Evolutionary conservation across 2,888 invertebrate species (phyloP).

Genomic region (Luffia ferchaultella): DNA sequence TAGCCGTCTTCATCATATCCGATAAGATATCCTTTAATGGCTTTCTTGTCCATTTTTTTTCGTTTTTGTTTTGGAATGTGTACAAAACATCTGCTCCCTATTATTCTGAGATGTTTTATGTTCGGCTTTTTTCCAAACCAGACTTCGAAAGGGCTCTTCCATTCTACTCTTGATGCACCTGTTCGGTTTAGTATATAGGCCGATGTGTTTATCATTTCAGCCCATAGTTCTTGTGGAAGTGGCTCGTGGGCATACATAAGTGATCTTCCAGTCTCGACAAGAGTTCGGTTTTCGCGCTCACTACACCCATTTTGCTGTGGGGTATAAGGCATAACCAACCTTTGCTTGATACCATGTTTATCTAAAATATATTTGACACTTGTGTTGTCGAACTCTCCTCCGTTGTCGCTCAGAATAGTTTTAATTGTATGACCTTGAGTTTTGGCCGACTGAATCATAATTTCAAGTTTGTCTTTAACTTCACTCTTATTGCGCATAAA

Average conservation of each 20-base stretch:
- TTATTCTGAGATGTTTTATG: neutral
- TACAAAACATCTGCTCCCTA: conserved; percentile 1
- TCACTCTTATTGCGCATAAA: neutral
- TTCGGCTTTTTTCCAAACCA: neutral
- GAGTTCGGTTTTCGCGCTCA: neutral
- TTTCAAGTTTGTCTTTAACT: neutral
- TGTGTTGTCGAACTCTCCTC: conserved; percentile 3
- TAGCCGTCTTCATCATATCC: conserved; percentile 1
- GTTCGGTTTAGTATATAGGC: conserved; percentile 2
- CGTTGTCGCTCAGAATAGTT: conserved; percentile 2
- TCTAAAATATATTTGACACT: neutral
- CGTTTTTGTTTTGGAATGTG: neutral
- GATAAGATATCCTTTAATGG: neutral
- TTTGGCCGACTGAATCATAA: neutral
- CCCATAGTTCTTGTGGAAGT: neutral
- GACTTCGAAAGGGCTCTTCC: too few species aligned
- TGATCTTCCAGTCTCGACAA: conserved; percentile 1
- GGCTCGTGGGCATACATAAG: neutral
- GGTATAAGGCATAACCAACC: neutral
- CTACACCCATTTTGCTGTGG: conserved; percentile 1
- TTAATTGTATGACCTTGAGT: neutral
- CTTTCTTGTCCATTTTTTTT: neutral
- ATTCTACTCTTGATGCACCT: neutral
- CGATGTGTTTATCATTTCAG: neutral
- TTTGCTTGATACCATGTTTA: neutral